These are phyloP conservation scores for Eueides isabella DNA, from an alignment of 1,140 invertebrate genomes.

Conservation along the genomic window DNA sequence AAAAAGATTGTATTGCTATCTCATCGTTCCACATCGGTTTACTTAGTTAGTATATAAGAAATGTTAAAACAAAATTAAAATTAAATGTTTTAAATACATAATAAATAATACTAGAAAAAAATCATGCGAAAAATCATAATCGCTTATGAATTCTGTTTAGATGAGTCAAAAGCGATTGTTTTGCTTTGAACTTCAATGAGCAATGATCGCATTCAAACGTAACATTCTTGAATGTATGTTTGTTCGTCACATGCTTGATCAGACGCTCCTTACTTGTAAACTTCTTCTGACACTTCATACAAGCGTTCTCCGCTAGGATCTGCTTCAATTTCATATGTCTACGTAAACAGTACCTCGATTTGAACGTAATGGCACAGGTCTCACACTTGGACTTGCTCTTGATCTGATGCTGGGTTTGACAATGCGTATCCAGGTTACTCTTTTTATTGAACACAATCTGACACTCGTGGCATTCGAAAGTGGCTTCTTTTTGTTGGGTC, in stretches of 20 bases:
- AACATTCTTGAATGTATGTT: slow-evolving; percentile 68
- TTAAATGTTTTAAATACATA: neutral
- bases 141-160: slow-evolving; percentile 67
- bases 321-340: slow-evolving; percentile 72
- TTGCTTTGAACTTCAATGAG: slow-evolving; percentile 69
- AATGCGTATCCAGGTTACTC: slow-evolving; percentile 64
- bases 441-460: slow-evolving; percentile 72
- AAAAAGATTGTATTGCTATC: too few relatives aligned
- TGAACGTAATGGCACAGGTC: slow-evolving; percentile 70
- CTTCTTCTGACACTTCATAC: slow-evolving; percentile 72
- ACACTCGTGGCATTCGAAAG: slow-evolving; percentile 72
- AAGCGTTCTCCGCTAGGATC: slow-evolving; percentile 64
- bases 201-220: slow-evolving; percentile 69
- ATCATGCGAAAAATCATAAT: slow-evolving; percentile 58
- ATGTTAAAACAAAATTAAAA: neutral
- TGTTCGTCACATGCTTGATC: slow-evolving; percentile 65
- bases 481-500: slow-evolving; percentile 61
- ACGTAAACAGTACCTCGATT: slow-evolving; percentile 70
- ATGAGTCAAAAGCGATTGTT: slow-evolving; percentile 63
- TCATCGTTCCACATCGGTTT: too few relatives aligned
- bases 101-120: slow-evolving; percentile 14
- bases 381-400: slow-evolving; percentile 73
- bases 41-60: too few relatives aligned
- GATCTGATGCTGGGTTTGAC: slow-evolving; percentile 63
- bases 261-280: slow-evolving; percentile 64